Evolutionary conservation across 2,888 invertebrate genomes (phyloP).

Genomic region (Gymnosoma rotundatum): DNA sequence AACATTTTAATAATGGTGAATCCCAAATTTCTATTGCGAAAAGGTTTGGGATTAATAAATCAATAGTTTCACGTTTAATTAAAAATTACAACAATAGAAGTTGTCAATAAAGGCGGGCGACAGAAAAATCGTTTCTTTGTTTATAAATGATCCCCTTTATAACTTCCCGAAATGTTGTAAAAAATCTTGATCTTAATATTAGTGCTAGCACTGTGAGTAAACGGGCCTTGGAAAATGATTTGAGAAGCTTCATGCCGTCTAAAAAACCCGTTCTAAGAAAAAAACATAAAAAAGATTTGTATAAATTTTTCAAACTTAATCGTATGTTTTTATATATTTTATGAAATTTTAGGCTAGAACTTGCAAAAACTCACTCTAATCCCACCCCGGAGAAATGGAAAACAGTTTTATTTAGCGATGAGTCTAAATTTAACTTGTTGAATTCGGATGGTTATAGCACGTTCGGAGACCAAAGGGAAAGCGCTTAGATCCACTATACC

Average conservation of each 20-base stretch:
- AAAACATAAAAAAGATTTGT: too few relatives aligned
- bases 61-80: too few relatives aligned
- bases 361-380: conserved; percentile 10
- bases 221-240: not conserved
- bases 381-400: conserved; percentile 2
- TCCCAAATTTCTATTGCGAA: too few relatives aligned
- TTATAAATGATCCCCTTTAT: not conserved
- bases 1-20: too few relatives aligned
- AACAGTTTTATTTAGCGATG: not conserved
- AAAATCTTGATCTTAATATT: not conserved
- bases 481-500: conserved; percentile 7
- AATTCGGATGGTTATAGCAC: not conserved
- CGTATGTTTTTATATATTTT: conserved; percentile 3
- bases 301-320: not conserved
- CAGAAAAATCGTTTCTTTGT: too few relatives aligned
- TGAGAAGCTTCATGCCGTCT: conserved; percentile 1
- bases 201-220: not conserved
- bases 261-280: not conserved
- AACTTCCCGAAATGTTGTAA: not conserved
- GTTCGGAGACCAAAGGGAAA: not conserved
- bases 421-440: conserved; percentile 1
- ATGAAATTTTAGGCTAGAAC: conserved; percentile 13
- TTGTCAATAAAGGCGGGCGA: too few relatives aligned
- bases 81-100: too few relatives aligned
- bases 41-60: too few relatives aligned